These are phyloP conservation scores for Falco rusticolus DNA, from an alignment of 2,797 vertebrate genomes.

Conservation along the genomic window DNA sequence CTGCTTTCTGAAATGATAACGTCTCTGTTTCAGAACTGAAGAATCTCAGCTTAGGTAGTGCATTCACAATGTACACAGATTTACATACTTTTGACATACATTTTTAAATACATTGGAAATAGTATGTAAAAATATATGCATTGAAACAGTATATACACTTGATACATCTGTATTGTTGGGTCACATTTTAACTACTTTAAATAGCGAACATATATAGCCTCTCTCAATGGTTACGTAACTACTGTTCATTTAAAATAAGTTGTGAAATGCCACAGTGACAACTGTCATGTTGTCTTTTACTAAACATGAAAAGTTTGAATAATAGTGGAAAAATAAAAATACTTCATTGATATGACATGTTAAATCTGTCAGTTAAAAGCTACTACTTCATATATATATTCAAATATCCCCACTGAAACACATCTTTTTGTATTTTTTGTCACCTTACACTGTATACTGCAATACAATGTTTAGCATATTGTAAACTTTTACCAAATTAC, in stretches of 20 bases:
- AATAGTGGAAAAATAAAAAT: slow-evolving; percentile 28
- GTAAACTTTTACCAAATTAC: neutral
- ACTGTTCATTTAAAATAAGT: neutral
- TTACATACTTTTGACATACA: neutral
- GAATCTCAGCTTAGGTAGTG: neutral
- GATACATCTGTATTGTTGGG: neutral
- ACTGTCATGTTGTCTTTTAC: neutral
- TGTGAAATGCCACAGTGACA: slow-evolving; percentile 13
- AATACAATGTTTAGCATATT: neutral
- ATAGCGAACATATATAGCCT: neutral
- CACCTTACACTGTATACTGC: neutral
- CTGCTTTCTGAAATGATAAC: neutral
- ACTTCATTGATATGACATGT: neutral
- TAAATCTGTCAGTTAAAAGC: neutral
- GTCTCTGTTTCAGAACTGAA: neutral
- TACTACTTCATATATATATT: slow-evolving; percentile 13
- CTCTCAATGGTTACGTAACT: neutral
- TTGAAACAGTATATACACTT: neutral
- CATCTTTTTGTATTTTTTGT: neutral
- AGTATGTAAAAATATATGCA: neutral
- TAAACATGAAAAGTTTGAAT: neutral
- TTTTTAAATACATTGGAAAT: slow-evolving; percentile 35
- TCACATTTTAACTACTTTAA: slow-evolving; percentile 37
- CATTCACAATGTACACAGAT: slow-evolving; percentile 14
- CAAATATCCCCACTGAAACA: neutral